These are phyloP conservation scores for Pachliopta kotzebuea DNA, from an alignment of 2,888 invertebrate species.

Conservation along the genomic window DNA sequence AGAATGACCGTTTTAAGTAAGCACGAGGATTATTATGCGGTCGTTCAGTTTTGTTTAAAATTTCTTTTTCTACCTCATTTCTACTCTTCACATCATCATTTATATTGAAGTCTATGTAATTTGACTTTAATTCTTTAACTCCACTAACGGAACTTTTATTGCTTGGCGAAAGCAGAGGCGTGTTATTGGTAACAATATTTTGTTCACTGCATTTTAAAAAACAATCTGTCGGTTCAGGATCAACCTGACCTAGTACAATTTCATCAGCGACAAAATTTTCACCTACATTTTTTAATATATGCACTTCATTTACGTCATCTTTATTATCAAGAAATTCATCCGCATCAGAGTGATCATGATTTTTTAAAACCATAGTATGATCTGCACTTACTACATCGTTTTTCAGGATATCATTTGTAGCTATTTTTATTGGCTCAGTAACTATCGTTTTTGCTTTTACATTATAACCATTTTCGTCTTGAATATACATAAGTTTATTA, in stretches of 20 bases:
- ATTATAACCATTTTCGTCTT: neutral
- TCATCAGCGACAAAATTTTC: neutral
- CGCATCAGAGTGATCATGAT: neutral
- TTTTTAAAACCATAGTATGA: neutral
- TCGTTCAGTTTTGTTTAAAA: slow-evolving; percentile 19
- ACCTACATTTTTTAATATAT: neutral
- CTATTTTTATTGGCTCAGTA: neutral
- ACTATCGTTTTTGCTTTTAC: neutral
- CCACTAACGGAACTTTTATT: neutral
- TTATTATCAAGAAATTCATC: neutral
- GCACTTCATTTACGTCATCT: neutral
- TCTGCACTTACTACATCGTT: neutral
- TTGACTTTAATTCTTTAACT: neutral
- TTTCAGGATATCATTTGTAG: neutral
- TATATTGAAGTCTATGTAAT: neutral
- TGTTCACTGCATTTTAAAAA: neutral
- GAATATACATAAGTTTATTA: neutral
- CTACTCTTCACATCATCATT: neutral
- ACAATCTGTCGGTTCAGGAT: neutral
- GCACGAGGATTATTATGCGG: slow-evolving; percentile 32
- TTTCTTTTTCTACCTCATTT: neutral
- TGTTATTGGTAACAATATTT: neutral
- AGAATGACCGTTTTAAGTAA: slow-evolving; percentile 62
- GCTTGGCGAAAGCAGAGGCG: neutral
- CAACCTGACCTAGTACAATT: neutral